These are phyloP conservation scores for Chiloscyllium plagiosum DNA, from an alignment of 2,113 vertebrate species.

Conservation along the genomic window DNA sequence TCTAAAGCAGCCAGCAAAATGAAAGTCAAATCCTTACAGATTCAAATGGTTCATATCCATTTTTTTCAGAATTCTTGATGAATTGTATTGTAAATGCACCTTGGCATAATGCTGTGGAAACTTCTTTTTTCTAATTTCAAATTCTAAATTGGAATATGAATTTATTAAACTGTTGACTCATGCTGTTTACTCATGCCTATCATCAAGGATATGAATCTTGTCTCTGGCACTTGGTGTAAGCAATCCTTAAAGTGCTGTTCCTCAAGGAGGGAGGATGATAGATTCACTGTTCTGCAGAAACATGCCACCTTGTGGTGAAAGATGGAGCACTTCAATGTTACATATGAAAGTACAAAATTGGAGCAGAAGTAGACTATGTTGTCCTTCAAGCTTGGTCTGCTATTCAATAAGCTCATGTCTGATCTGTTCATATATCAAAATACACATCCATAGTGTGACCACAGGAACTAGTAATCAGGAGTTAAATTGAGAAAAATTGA, in stretches of 20 bases:
- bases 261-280: background rate
- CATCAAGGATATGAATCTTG: background rate
- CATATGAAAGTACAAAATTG: too few species aligned
- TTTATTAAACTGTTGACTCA: background rate
- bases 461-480: too few species aligned
- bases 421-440: too few species aligned
- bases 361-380: too few species aligned
- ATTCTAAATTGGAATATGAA: background rate
- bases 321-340: background rate
- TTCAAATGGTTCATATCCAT: background rate
- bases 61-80: slow-evolving; percentile 20
- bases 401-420: too few species aligned
- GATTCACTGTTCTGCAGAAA: background rate
- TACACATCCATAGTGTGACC: background rate
- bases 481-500: too few species aligned
- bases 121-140: background rate
- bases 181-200: background rate
- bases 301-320: background rate
- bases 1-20: background rate
- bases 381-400: too few species aligned
- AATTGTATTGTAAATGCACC: background rate
- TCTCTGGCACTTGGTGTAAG: background rate
- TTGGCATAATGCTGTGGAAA: background rate
- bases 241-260: background rate
- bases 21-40: background rate